Evolutionary conservation across 2,113 vertebrate genomes (phyloP), one percentile per base, ranked within the genome.

Genomic region (Lipophrys pholis): DNA sequence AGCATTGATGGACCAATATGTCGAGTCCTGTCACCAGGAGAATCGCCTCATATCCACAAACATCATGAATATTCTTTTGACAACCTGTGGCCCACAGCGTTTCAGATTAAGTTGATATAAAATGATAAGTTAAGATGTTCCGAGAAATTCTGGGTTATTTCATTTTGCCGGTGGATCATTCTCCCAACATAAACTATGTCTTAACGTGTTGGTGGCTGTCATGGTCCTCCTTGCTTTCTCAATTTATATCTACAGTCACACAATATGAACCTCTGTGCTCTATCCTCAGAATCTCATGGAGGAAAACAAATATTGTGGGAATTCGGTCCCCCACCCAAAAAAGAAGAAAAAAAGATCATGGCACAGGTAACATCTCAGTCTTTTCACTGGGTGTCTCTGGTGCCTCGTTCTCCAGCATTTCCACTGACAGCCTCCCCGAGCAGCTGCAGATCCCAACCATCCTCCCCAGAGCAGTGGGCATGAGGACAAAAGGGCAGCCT

Each of bases 1-100:
- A 73, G 75, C 84, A 53, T 8, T 86, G 85, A 90, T 87, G 73
- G 82, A 74, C 81, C 84, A 84, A 77, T 88, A 85, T 84, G 83
- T 90, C 48, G 48, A 76, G 63, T 57, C 45, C 45, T 83, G 65
- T 86, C 84, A 85, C 56, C 55, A 21, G 53, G 72, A 84, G 66
- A 81, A 82, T 76, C 14, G 35, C 78, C 81, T 73, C 56, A 36
- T 82, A 73, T 82, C 78, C 80, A 53, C 69, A 80, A 76, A 79
- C 60, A 84, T 76, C 78, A 76, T 80, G 80, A 85, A 86, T 84
- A 87, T 86, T 82, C 58, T 69, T 81, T 60, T 83, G 82, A 84
- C 83, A 85, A 75, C 76, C 57, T 75, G 11, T 78, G 56, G 80
- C 87, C 76, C 40, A 52, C 52, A 67, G 75, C 48, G 6, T 68